phyloP scores from a whole-genome alignment of 2,888 invertebrate species.

The Acanthoscelides obtectus region DNA sequence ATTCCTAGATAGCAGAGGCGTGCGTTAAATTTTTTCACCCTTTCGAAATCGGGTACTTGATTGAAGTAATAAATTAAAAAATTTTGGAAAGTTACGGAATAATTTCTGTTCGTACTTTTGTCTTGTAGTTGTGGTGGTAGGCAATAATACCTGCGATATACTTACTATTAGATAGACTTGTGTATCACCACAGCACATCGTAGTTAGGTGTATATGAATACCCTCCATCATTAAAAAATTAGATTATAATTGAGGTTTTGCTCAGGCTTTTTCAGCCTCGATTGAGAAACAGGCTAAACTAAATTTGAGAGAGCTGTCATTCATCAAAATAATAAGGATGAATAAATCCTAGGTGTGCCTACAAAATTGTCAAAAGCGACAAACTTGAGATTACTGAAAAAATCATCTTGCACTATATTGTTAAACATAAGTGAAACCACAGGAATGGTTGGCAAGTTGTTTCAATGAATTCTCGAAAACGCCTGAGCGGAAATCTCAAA shows the following conservation, averaged over 20 bases:
- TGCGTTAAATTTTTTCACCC: too few species aligned
- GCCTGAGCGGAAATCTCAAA: not conserved
- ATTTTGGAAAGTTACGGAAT: not conserved
- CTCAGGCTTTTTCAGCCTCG: not conserved
- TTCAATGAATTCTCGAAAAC: not conserved
- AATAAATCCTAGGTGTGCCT: too few species aligned
- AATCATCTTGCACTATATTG: too few species aligned
- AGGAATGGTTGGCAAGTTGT: too few species aligned
- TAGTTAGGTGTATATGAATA: conserved; percentile 48
- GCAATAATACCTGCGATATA: conserved; percentile 22
- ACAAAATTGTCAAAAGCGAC: too few species aligned
- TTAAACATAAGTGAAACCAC: too few species aligned
- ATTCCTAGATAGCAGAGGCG: too few species aligned
- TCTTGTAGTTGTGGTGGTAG: conserved; percentile 25
- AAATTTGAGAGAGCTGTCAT: too few species aligned
- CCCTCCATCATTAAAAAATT: conserved; percentile 45
- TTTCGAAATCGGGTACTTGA: too few species aligned
- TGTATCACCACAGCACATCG: conserved; percentile 35
- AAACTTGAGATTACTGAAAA: too few species aligned
- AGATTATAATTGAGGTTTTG: conserved; percentile 35
- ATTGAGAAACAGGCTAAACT: not conserved
- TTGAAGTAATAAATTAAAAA: too few species aligned
- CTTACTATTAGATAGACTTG: conserved; percentile 12
- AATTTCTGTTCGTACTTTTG: conserved; percentile 4
- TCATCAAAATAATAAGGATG: too few species aligned